phyloP scores from a whole-genome alignment of 2,113 vertebrate species.

The Oreochromis aureus region DNA sequence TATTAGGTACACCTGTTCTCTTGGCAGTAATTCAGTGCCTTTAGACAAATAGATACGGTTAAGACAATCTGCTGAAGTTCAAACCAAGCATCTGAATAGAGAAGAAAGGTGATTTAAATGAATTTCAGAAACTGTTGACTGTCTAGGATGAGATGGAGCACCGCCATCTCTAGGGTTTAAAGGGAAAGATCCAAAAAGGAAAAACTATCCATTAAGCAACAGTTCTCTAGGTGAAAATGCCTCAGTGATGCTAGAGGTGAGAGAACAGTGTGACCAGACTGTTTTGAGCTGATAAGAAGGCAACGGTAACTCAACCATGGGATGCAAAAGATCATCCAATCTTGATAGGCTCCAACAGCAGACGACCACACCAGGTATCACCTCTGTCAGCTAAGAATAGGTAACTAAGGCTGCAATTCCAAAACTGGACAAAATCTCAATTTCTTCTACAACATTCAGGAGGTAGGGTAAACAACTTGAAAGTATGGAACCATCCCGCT shows the following conservation, averaged over 20 bases:
- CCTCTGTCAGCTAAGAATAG: not conserved
- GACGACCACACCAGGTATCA: fast-evolving
- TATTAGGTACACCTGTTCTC: not conserved
- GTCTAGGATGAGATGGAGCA: not conserved
- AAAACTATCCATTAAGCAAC: not conserved
- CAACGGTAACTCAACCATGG: not conserved
- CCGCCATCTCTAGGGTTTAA: not conserved
- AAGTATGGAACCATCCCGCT: not conserved
- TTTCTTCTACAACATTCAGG: not conserved
- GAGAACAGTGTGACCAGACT: not conserved
- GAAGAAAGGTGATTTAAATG: not conserved
- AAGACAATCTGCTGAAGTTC: not conserved
- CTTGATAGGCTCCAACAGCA: not conserved
- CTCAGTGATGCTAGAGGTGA: not conserved
- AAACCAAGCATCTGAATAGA: not conserved
- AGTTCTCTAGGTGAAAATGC: not conserved
- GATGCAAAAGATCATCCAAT: not conserved
- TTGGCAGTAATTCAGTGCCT: not conserved
- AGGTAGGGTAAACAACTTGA: not conserved
- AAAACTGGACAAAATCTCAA: not conserved
- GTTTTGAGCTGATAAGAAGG: not conserved
- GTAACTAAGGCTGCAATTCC: not conserved
- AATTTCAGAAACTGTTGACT: not conserved
- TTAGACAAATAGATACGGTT: not conserved
- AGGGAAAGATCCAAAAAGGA: not conserved